Evolutionary conservation across 1,140 invertebrate species (phyloP), one percentile per base, ranked within the genome.

Genomic region (Contarinia nasturtii): DNA sequence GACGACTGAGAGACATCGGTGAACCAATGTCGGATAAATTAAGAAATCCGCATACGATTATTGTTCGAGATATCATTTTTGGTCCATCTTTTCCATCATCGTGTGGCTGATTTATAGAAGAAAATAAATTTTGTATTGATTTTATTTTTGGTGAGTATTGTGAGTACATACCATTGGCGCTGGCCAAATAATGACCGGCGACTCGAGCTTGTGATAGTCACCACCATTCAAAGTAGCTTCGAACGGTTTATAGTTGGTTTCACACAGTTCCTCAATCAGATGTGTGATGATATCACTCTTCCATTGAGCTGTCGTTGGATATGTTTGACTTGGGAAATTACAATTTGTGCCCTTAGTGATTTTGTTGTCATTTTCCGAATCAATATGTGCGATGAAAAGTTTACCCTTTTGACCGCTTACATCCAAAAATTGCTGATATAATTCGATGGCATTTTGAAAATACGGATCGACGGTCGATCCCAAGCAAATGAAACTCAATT

Each of bases 1-100:
- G 92, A 21, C 89, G 73, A 42, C 89, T 94, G 48, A 91, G 69
- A 4, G 86, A 82, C 53, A 86, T 87, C n/a, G 92, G 92, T 53
- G 89, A 94, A n/a, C 88, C 86, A 21, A 90, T 74, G 63, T 90
- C 85, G 1, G 72, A 71, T 1, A 86, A 73, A n/a, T 80, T 74
- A 46, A 92, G 68, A 61, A 89, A 91, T 3, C 88, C 88, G 62
- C 79, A 77, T 34, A 91, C 77, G 58, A 81, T 75, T 46, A 91
- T 68, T 17, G 69, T 72, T 50, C 77, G 72, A n/a, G 75, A 73
- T 53, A 86, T 65, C 34, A 67, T 71, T 47, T 71, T 68, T 3
- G 65, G 67, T 47, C 70, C 67, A 1, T 69, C 54, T 38, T 68
- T 58, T 48, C 70, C 64, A 44, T 71, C 65, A 54, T 77, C 74